Base-by-base conservation (phyloP, 1,140 invertebrate genomes). In the Drosophila ficusphila region DNA sequence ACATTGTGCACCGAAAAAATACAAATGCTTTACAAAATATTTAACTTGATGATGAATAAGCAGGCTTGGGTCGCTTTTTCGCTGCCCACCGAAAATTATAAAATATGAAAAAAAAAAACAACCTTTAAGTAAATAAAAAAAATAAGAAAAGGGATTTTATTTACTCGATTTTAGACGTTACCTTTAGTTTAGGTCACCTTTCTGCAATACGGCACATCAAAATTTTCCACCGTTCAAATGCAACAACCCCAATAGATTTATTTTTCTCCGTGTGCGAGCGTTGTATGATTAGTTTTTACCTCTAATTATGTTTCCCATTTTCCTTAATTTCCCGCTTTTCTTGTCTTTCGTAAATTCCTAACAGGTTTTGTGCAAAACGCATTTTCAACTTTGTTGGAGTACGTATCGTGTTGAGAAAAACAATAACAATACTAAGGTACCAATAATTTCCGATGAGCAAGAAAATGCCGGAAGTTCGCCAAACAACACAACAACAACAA, bases 381-480 rank as follows among this genome's bases (percentile, higher is more conserved):
- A 71, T 58, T 71, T 58, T 38, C 44, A 70, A 71, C 53, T 58
- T 71, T 71, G 68, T 70, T 49, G 65, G 49, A 70, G 34, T 70
- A 58, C 31, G 60, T 67, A 44, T 67, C 44, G 62, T 67, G 44
- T 65, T 51, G 33, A 65, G 60, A 67, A 67, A 27, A 67, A 64
- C 44, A 64, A 70, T 5, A 44, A 27, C 42, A 48, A 65, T 34
- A 51, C 18, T 9, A 54, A 39, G 44, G 38, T 11, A 53, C 53
- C 60, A 54, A 69, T 31, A 65, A 67, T 54, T 58, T 48, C 42
- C 25, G 68, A 71, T 71, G 68, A 71, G 68, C 67, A 71, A 58
- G 68, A 49, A 67, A 71, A 70, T 71, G 68, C 67, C 68, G 68
- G 68, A 71, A 71, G 68, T 71, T 58, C 68, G 58, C 14, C 11